Base-by-base conservation (phyloP, 1,140 invertebrate species). In the Lucilia sericata region DNA sequence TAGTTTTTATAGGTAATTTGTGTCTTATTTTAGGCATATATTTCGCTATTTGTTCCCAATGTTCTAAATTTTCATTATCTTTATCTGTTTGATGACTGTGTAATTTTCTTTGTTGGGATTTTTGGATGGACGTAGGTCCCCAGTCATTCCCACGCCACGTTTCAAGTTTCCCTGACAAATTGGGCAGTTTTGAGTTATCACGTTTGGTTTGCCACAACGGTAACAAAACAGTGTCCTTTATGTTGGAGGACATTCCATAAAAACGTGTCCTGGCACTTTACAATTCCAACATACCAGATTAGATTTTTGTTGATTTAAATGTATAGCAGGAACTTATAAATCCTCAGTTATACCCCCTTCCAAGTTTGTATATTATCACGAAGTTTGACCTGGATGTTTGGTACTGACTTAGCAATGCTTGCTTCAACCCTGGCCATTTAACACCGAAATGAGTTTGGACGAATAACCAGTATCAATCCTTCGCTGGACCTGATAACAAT, bases 101-200 rank as follows among this genome's bases (percentile, higher is more conserved):
- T 19, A 70, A 19, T 19, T 9, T 19, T 70, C n/a, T n/a, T 19
- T n/a, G 65, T 36, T 36, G 36, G 65, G 65, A 21, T 70, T 70
- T 70, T 17, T 21, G 8, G 65, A n/a, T 19, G 10, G 65, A 70
- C 65, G 65, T 70, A 21, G 65, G 7, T 21, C 65, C 12, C 65
- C 65, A 9, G 8, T 70, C n/a, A 9, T n/a, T 70, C 21, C 65
- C 65, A 70, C 65, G 65, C 65, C 65, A 7, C n/a, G n/a, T n/a
- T 70, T 17, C 65, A n/a, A 21, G 65, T 70, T 70, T 70, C n/a
- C 14, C 65, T 70, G 65, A 19, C 65, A 70, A n/a, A n/a, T 70
- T n/a, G n/a, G 13, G n/a, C 65, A 70, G n/a, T 70, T 70, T 7
- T 10, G 65, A 2, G 65, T 70, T n/a, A 21, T 70, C 1, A 74